Base-by-base conservation (phyloP, 2,113 vertebrate species). In the Anser brachyrhynchus region DNA sequence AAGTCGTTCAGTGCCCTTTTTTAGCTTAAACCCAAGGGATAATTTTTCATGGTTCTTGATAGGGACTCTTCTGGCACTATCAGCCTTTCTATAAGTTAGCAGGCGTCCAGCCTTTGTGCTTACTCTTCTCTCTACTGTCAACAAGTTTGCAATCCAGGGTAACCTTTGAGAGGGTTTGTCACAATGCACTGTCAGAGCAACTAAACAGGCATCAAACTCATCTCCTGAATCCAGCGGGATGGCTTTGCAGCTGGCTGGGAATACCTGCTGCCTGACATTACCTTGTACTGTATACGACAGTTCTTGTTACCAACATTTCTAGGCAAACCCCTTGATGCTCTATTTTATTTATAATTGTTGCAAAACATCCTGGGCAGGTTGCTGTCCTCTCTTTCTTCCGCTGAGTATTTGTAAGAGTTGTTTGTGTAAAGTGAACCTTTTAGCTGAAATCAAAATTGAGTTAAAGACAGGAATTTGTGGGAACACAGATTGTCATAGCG, bases 11-110 rank as follows among this genome's bases (percentile, higher is more conserved):
- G 26, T 88, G 78, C 20, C 78, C 74, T 76, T 92, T 92, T 90
- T 89, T 92, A 91, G 62, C 28, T 93, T 95, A 89, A 96, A 91
- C 86, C 62, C 67, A 70, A 51, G 70, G 70, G 86, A 93, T 92
- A 86, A 76, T 89, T 95, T 84, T 79, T 75, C 65, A 54, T 37
- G 92, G 77, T 64, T 91, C 86, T 94, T 79, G 66, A 67, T 54
- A 75, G 70, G 49, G 89, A 20, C 49, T 72, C 65, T 90, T 64
- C n/a, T 73, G 84, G 84, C 66, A 44, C 86, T 82, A 70, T 65
- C 93, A 90, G 59, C 71, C 64, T 69, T 3, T 4, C 54, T 84
- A 87, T 84, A 89, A 79, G 29, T 89, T 87, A 82, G 46, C 46
- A 31, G 70, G 91, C 44, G 43, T 77, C 87, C 78, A 5, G 3